A percentile compares a stretch with the other conserved stretches of the same genome.
phyloP scores from a whole-genome alignment of 2,797 vertebrate species.

The Phylloscopus collybita region DNA sequence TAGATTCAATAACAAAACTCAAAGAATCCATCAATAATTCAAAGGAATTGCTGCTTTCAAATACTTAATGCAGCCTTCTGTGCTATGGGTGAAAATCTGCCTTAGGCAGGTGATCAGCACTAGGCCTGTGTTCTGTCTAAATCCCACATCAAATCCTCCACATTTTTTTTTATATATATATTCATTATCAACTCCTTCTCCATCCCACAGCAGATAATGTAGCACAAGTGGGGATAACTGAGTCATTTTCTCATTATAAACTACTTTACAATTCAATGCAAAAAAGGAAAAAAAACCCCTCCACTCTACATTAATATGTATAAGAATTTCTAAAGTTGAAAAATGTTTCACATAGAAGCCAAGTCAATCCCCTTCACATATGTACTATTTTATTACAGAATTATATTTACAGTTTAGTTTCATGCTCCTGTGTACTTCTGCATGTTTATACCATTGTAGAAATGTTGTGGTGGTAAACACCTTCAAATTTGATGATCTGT shows the following conservation, averaged over 20 bases:
- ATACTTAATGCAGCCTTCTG: neutral
- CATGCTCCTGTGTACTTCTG: neutral
- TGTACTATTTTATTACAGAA: neutral
- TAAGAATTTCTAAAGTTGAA: conserved; percentile 32
- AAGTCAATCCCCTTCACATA: conserved; percentile 20
- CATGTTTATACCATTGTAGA: neutral
- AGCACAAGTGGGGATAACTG: conserved; percentile 45
- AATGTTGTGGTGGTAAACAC: neutral
- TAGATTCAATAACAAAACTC: neutral
- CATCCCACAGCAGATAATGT: conserved; percentile 44
- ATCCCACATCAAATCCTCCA: neutral
- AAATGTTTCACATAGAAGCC: neutral
- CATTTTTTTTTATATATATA: neutral
- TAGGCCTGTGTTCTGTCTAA: neutral
- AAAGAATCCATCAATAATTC: conserved; percentile 5
- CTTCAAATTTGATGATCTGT: neutral
- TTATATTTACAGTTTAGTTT: neutral
- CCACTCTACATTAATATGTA: conserved; percentile 39
- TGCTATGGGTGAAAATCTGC: neutral
- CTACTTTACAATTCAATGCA: conserved; percentile 61
- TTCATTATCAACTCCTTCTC: conserved; percentile 15
- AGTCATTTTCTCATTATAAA: conserved; percentile 66
- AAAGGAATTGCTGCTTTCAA: neutral
- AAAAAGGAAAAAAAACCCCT: neutral
- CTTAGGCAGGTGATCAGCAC: neutral